Evolutionary conservation across 1,140 invertebrate genomes (phyloP).

Genomic region (Caenorhabditis remanei): DNA sequence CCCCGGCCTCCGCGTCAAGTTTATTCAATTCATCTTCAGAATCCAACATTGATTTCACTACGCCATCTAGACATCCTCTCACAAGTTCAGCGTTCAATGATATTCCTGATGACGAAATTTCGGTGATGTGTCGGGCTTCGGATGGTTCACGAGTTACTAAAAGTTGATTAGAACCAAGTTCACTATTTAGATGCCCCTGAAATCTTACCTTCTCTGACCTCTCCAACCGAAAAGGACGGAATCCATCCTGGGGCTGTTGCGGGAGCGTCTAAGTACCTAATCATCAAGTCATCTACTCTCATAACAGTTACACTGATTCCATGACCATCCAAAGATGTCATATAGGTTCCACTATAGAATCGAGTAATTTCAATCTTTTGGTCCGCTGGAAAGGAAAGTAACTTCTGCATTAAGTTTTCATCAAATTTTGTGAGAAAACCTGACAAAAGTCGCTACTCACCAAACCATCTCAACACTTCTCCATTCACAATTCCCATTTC

Average conservation of each 20-base stretch:
- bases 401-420: not conserved
- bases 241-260: slow-evolving; percentile 76
- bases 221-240: slow-evolving; percentile 67
- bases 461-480: slow-evolving; percentile 82
- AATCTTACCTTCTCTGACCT: not conserved
- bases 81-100: not conserved
- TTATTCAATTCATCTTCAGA: slow-evolving; percentile 83
- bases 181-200: not conserved
- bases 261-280: slow-evolving; percentile 71
- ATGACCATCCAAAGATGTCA: slow-evolving; percentile 87
- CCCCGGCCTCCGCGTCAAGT: slow-evolving; percentile 85
- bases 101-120: not conserved
- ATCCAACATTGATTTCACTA: slow-evolving; percentile 79
- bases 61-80: not conserved
- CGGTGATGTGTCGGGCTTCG: no score
- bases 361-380: slow-evolving; percentile 81
- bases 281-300: slow-evolving; percentile 51
- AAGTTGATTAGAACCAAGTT: no score
- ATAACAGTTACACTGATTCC: slow-evolving; percentile 86
- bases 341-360: slow-evolving; percentile 83
- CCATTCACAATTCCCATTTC: slow-evolving; percentile 85
- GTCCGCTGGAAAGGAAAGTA: slow-evolving; percentile 78
- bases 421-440: no score
- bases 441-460: no score
- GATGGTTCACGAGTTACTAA: no score